phyloP scores from a whole-genome alignment of 1,140 invertebrate species.

The Ceratosolen fusciceps region DNA sequence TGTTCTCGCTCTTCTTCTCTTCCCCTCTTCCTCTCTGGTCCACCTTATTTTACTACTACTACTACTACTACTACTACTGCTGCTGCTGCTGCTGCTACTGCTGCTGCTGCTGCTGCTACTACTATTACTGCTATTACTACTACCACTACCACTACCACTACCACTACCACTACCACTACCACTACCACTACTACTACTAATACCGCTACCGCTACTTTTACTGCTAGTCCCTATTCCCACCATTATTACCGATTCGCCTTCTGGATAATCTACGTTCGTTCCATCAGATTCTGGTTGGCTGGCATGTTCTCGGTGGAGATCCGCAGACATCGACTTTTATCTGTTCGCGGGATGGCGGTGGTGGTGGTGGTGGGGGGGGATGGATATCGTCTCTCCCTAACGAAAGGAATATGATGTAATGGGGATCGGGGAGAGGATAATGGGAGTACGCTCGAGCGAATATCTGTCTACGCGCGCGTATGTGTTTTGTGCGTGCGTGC shows the following conservation, averaged over 20 bases:
- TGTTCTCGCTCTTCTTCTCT: neutral
- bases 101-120: neutral
- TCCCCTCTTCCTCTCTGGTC: neutral
- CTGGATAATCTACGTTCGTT: neutral
- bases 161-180: too few species aligned
- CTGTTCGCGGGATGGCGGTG: constrained; percentile 1
- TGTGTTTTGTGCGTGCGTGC: too few species aligned
- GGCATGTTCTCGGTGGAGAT: neutral
- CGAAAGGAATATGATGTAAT: neutral
- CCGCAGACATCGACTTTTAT: constrained; percentile 4
- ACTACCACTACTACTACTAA: neutral
- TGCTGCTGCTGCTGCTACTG: neutral
- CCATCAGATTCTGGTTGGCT: neutral
- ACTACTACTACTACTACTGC: neutral
- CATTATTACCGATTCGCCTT: too few species aligned
- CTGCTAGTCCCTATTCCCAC: neutral
- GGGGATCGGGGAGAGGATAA: neutral
- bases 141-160: too few species aligned
- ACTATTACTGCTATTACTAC: neutral
- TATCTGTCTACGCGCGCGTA: too few species aligned
- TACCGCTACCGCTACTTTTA: neutral
- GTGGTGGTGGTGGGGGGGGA: too few species aligned
- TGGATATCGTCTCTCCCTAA: neutral
- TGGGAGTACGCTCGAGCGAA: neutral
- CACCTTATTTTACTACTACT: neutral